Percentiles rank a stretch among this genome's conserved stretches.
These are phyloP conservation scores for Ophioderma brevispina DNA, from an alignment of 35 echinoderm and acorn worm genomes.

Conservation along the genomic window DNA sequence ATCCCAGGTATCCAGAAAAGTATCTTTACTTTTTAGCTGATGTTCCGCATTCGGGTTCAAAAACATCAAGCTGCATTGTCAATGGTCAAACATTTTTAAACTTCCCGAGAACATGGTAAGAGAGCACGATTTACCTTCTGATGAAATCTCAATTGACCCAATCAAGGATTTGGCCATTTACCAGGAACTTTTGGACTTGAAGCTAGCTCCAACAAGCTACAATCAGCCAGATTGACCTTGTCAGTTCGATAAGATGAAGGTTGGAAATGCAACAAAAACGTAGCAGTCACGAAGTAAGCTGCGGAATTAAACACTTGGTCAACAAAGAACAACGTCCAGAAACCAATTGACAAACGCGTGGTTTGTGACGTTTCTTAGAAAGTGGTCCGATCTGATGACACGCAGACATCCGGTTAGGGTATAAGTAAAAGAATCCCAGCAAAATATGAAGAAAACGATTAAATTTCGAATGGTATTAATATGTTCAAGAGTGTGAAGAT, in stretches of 20 bases:
- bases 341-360: not conserved
- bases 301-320: too few species aligned
- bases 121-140: not conserved
- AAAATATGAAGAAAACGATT: conserved; percentile 36
- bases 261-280: conserved; percentile 32
- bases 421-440: conserved; percentile 20
- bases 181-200: not conserved
- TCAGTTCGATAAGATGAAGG: conserved; percentile 31
- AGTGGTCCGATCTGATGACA: conserved; percentile 57
- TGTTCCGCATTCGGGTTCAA: conserved; percentile 37
- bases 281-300: conserved; percentile 38
- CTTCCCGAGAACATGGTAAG: not conserved
- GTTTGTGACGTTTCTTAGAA: conserved; percentile 9
- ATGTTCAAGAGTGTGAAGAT: conserved; percentile 53
- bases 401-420: conserved; percentile 51
- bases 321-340: not conserved
- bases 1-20: conserved; percentile 9
- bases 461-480: conserved; percentile 33
- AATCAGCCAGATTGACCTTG: not conserved
- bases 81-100: conserved; percentile 3
- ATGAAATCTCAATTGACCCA: not conserved
- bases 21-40: conserved; percentile 37
- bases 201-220: conserved; percentile 1
- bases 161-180: not conserved
- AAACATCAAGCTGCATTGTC: conserved; percentile 36